These are phyloP conservation scores for Poeciliopsis turneri DNA, from an alignment of 2,797 vertebrate species.

Conservation along the genomic window DNA sequence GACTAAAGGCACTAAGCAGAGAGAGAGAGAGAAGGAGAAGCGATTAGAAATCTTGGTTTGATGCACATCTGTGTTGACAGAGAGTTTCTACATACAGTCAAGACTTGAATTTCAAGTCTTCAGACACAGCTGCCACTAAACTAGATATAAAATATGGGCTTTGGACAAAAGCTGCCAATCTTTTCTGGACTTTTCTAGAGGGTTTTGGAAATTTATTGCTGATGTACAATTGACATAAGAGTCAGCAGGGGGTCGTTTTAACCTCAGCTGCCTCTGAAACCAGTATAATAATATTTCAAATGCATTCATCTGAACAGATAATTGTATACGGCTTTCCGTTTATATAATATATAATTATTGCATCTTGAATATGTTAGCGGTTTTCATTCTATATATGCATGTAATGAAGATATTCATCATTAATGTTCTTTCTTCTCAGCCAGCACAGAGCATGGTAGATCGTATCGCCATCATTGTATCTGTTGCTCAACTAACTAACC, in stretches of 20 bases:
- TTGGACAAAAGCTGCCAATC: neutral
- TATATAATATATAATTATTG: neutral
- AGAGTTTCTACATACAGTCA: neutral
- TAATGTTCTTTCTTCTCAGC: neutral
- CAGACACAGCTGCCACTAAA: neutral
- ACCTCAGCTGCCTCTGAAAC: neutral
- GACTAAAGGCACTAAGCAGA: neutral
- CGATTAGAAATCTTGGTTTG: neutral
- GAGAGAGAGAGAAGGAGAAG: neutral
- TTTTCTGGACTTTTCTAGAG: neutral
- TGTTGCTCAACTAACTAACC: conserved; percentile 37
- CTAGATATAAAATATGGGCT: neutral
- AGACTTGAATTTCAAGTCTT: neutral
- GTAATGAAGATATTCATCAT: neutral
- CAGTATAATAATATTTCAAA: neutral
- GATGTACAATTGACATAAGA: too few species aligned
- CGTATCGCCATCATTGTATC: neutral
- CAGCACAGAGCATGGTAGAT: conserved; percentile 29
- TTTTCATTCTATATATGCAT: neutral
- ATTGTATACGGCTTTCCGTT: neutral
- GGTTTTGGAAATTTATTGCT: neutral
- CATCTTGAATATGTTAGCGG: neutral
- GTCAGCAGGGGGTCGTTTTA: neutral
- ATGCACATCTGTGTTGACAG: neutral
- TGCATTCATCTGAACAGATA: neutral